Percentiles rank a stretch among this genome's conserved stretches.
Conservation (phyloP, 1,140 invertebrate species). For the Eurosta solidaginis region DNA sequence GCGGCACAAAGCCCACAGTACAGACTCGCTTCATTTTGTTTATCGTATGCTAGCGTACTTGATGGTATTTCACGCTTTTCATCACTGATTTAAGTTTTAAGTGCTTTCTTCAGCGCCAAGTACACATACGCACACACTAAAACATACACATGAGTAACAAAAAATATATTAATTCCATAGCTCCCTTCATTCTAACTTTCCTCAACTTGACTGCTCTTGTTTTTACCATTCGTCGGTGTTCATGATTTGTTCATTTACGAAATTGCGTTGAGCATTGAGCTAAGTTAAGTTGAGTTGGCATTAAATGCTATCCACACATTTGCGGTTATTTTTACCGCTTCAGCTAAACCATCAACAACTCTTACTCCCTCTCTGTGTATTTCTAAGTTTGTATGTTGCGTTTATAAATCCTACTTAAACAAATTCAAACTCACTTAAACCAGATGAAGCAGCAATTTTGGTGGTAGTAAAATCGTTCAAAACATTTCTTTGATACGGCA, state of each 20-base stretch:
- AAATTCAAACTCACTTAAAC: conserved; percentile 18
- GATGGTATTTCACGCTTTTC: conserved; percentile 13
- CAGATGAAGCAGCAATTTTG: background rate
- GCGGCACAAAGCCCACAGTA: no score
- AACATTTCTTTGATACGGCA: no score
- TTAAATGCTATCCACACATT: conserved; percentile 26
- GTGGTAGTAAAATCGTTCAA: background rate
- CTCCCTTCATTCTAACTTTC: no score
- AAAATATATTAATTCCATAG: no score
- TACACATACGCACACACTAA: background rate
- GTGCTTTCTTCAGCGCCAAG: background rate
- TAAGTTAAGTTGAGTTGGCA: conserved; percentile 6
- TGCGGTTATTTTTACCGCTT: conserved; percentile 1
- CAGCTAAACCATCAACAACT: background rate
- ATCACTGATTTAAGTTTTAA: conserved; percentile 25
- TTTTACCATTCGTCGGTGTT: background rate
- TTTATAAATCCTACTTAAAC: background rate
- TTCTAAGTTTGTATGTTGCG: no score
- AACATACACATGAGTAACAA: background rate
- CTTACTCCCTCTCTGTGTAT: no score
- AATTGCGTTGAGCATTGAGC: background rate
- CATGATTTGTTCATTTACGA: conserved; percentile 19
- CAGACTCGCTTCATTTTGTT: no score
- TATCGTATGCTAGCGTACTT: background rate
- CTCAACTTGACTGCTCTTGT: background rate